These are phyloP conservation scores for Pilophorus perplexus DNA, from an alignment of 2,888 invertebrate genomes.

Conservation along the genomic window DNA sequence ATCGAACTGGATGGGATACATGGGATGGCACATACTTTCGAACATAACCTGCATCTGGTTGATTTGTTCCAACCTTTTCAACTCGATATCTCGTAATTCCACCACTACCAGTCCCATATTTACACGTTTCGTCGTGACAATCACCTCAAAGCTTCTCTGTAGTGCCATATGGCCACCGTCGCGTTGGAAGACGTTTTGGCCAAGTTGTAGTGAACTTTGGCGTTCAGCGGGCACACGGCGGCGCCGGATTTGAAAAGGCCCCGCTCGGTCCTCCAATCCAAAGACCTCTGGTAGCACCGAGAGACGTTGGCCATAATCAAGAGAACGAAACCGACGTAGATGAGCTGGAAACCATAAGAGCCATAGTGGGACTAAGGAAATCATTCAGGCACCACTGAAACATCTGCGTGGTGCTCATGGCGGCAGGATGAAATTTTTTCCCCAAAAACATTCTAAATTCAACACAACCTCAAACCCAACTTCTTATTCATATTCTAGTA, in stretches of 20 bases:
- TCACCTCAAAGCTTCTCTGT: constrained; percentile 71
- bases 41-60: neutral
- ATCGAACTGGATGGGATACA: neutral
- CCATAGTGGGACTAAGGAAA: too few relatives aligned
- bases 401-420: too few relatives aligned
- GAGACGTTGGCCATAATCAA: constrained; percentile 52
- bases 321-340: constrained; percentile 37
- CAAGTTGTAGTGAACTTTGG: constrained; percentile 90
- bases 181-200: constrained; percentile 81
- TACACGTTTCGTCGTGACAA: too few relatives aligned
- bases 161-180: constrained; percentile 70
- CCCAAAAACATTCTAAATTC: too few relatives aligned
- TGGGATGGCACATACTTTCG: neutral
- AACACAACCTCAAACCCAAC: too few relatives aligned
- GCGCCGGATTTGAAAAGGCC: constrained; percentile 75
- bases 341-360: constrained; percentile 33
- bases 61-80: too few relatives aligned
- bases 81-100: neutral
- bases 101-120: neutral
- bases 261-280: constrained; percentile 79
- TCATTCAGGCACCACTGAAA: neutral
- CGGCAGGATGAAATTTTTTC: too few relatives aligned
- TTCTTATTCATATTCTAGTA: neutral
- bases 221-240: constrained; percentile 88
- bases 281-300: constrained; percentile 61